phyloP scores from a whole-genome alignment of 2,797 vertebrate species.

The Bradypodion pumilum region DNA sequence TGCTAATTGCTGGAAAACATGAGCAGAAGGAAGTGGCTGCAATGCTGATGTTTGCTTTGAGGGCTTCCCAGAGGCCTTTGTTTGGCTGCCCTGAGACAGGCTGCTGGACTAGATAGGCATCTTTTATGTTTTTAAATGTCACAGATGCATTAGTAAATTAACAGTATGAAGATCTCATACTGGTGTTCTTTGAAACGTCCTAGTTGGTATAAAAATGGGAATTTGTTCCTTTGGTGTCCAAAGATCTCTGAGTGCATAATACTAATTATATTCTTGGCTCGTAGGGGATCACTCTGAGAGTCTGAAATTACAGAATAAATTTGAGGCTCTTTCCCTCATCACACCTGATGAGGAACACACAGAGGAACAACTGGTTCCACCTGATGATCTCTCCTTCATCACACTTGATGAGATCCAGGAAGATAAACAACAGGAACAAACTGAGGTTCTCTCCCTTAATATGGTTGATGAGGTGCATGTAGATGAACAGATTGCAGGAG shows the following conservation, averaged over 20 bases:
- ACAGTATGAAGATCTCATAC: background rate
- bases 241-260: background rate
- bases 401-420: no score
- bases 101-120: background rate
- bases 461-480: no score
- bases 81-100: background rate
- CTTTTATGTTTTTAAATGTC: background rate
- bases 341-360: no score
- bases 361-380: no score
- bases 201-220: background rate
- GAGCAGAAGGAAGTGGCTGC: background rate
- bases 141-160: background rate
- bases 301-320: no score
- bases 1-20: background rate
- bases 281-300: no score
- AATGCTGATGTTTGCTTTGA: background rate
- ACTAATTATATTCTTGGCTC: background rate
- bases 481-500: no score
- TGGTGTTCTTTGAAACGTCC: constrained; percentile 13
- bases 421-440: no score
- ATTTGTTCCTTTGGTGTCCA: background rate
- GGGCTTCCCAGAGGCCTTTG: background rate
- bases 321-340: no score
- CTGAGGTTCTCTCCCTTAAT: no score
- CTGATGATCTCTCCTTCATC: no score